A percentile compares a stretch with the other conserved stretches of the same genome.
Conservation (phyloP, 2,797 vertebrate species). For the Sebastes elongatus region DNA sequence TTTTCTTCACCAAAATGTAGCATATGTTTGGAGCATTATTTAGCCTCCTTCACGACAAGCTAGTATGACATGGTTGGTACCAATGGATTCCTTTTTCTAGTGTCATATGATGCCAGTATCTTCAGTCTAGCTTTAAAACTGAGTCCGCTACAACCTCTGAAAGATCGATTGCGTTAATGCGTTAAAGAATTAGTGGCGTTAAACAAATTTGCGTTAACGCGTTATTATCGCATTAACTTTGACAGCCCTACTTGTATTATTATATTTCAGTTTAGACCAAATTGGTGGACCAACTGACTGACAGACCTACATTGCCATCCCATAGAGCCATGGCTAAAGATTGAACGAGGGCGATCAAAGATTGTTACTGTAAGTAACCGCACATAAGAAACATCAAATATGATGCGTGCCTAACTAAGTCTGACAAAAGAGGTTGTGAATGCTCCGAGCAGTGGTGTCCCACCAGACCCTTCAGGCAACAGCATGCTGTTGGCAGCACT, state of each 20-base stretch:
- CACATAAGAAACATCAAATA: slow-evolving; percentile 8
- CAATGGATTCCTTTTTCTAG: no score
- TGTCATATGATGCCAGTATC: no score
- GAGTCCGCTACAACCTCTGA: no score
- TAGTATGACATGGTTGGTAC: no score
- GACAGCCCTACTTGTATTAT: background rate
- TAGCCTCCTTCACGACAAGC: no score
- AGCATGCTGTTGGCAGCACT: slow-evolving; percentile 61
- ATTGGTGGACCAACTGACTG: background rate
- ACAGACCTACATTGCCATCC: background rate
- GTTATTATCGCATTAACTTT: no score
- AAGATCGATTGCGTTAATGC: no score
- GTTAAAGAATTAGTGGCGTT: no score
- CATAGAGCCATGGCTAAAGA: background rate
- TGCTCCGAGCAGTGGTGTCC: slow-evolving; percentile 48
- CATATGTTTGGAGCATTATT: no score
- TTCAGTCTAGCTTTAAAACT: no score
- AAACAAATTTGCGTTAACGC: no score
- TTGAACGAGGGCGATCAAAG: background rate
- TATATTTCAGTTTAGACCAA: background rate
- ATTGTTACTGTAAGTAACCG: background rate
- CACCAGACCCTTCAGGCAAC: slow-evolving; percentile 57
- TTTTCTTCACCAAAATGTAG: no score
- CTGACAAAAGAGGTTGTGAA: slow-evolving; percentile 37
- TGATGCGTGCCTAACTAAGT: slow-evolving; percentile 16